Evolutionary conservation across 2,113 vertebrate genomes (phyloP).

Genomic region (Forbesichthys agassizii): DNA sequence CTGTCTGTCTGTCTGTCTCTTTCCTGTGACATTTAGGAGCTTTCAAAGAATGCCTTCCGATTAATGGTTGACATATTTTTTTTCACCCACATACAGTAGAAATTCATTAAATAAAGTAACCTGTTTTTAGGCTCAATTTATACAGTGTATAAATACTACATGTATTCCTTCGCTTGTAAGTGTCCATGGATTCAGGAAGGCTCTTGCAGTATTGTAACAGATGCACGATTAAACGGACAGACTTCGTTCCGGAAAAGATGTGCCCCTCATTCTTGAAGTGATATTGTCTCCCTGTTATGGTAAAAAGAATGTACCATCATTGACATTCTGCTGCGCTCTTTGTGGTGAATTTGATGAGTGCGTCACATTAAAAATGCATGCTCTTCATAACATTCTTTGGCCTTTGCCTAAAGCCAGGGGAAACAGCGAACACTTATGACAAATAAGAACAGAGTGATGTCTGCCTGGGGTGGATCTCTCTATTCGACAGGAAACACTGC

Average conservation of each 20-base stretch:
- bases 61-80: conserved; percentile 59
- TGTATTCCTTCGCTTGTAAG: neutral
- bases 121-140: neutral
- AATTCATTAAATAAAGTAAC: neutral
- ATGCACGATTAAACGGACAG: conserved; percentile 19
- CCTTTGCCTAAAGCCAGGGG: conserved; percentile 69
- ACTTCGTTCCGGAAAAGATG: conserved; percentile 23
- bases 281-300: conserved; percentile 45
- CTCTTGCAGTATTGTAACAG: neutral
- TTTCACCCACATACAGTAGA: conserved; percentile 35
- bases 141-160: neutral
- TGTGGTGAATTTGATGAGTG: conserved; percentile 67
- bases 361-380: conserved; percentile 77
- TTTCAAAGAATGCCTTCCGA: conserved; percentile 44
- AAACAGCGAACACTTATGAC: conserved; percentile 67
- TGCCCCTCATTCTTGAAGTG: conserved; percentile 48
- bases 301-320: conserved; percentile 48
- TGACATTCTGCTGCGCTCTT: conserved; percentile 66
- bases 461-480: conserved; percentile 53
- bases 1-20: conserved; percentile 27
- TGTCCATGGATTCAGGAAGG: neutral
- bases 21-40: conserved; percentile 62
- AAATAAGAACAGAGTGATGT: conserved; percentile 62
- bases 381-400: conserved; percentile 60
- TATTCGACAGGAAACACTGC: conserved; percentile 53